phyloP scores from a whole-genome alignment of 92 coral and sea anemone species.

The Epizoanthus fatuus region DNA sequence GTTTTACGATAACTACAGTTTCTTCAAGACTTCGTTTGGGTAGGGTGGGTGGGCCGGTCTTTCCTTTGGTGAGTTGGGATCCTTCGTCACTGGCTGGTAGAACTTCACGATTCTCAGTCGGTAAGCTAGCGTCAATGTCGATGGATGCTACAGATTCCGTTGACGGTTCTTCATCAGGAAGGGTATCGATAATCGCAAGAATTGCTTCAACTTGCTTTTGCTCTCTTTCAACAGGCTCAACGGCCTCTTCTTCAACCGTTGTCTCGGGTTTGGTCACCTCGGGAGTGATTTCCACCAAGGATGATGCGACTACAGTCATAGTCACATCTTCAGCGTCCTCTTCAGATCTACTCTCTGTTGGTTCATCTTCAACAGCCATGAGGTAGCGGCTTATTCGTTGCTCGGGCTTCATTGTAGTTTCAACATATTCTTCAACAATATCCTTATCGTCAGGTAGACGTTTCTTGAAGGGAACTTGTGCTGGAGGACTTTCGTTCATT shows the following conservation, averaged over 20 bases:
- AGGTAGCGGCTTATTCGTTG: constrained; percentile 31
- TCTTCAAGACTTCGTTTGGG: constrained; percentile 17
- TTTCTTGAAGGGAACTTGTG: neutral
- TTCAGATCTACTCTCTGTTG: neutral
- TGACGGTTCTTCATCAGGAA: constrained; percentile 22
- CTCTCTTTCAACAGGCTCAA: constrained; percentile 9
- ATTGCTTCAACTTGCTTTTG: constrained; percentile 15
- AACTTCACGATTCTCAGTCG: neutral
- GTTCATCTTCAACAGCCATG: constrained; percentile 1
- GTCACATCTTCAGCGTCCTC: neutral
- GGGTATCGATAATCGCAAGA: constrained; percentile 34
- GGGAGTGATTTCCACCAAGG: neutral
- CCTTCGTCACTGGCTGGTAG: neutral
- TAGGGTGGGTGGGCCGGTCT: neutral
- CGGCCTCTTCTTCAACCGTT: neutral
- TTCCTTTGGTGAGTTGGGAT: neutral
- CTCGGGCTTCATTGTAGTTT: constrained; percentile 11
- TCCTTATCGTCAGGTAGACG: neutral
- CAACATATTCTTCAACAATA: constrained; percentile 18
- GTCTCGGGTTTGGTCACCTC: neutral
- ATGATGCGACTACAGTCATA: constrained; percentile 19
- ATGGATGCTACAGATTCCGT: neutral
- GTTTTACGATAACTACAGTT: neutral
- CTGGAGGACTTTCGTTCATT: constrained; percentile 3
- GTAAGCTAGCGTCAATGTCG: no score